Conservation (phyloP, 2,888 invertebrate genomes). For the Cremastinae sp. region DNA sequence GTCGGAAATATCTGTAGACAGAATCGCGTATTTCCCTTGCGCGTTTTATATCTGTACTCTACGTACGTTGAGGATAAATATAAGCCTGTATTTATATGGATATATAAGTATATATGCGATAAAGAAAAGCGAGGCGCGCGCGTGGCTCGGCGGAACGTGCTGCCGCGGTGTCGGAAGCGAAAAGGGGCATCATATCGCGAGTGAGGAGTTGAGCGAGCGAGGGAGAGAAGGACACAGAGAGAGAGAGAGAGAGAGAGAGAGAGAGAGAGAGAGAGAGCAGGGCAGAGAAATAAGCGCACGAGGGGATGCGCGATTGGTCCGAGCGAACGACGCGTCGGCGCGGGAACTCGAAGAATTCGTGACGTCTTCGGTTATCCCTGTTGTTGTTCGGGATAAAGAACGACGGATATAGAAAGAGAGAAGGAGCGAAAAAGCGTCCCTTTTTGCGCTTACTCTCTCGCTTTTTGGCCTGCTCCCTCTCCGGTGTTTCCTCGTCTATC, state of each 20-base stretch:
- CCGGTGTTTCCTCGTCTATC: conserved; percentile 10
- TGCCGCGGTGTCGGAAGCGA: conserved; percentile 14
- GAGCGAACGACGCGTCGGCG: conserved; percentile 56
- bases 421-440: conserved; percentile 33
- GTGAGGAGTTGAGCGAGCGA: conserved; percentile 9
- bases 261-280: not conserved
- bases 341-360: conserved; percentile 44
- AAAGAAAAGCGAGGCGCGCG: conserved; percentile 24
- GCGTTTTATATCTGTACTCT: conserved; percentile 23
- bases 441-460: conserved; percentile 37
- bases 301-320: conserved; percentile 56
- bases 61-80: not conserved
- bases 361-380: conserved; percentile 56
- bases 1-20: not conserved
- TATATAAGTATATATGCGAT: not conserved
- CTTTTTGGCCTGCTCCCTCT: not conserved
- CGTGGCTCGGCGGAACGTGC: conserved; percentile 27
- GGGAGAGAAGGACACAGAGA: not conserved
- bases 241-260: not conserved
- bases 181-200: not conserved
- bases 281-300: conserved; percentile 40
- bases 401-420: not conserved
- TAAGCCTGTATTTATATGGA: not conserved
- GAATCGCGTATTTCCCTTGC: not conserved
- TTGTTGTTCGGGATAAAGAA: conserved; percentile 15